These are phyloP conservation scores for Carcharodon carcharias DNA, from an alignment of 2,797 vertebrate species.

Conservation along the genomic window DNA sequence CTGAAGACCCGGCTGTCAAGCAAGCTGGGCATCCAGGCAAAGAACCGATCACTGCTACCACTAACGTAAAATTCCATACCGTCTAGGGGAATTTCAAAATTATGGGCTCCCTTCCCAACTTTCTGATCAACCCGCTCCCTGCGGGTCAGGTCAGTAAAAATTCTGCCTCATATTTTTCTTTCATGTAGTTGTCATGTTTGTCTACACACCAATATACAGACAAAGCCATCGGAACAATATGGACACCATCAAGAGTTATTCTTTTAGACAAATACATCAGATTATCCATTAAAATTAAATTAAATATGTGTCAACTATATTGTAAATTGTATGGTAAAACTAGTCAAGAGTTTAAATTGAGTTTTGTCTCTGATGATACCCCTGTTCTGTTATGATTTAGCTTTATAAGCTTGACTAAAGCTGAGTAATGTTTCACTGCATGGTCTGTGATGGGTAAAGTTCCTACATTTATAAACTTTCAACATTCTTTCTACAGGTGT, in stretches of 20 bases:
- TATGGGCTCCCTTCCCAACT: too few relatives aligned
- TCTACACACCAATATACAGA: not conserved
- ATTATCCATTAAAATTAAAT: conserved; percentile 3
- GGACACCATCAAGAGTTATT: not conserved
- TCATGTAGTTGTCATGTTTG: not conserved
- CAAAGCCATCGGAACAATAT: not conserved
- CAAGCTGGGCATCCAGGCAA: not conserved
- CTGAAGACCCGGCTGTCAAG: not conserved
- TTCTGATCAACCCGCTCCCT: not conserved
- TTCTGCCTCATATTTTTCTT: not conserved
- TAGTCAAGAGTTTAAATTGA: not conserved
- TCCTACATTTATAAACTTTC: not conserved
- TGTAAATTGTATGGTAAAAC: not conserved
- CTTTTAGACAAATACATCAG: not conserved
- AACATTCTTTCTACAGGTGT: not conserved
- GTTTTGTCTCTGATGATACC: not conserved
- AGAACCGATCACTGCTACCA: too few relatives aligned
- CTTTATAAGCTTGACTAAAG: not conserved
- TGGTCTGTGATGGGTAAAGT: not conserved
- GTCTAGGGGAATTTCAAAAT: too few relatives aligned
- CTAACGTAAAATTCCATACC: not conserved
- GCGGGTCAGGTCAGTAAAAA: not conserved
- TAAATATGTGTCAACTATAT: not conserved
- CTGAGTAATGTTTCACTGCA: not conserved
- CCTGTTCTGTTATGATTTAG: not conserved